Percentiles rank a stretch among this genome's conserved stretches.
phyloP scores from a whole-genome alignment of 2,797 vertebrate genomes.

The Squalus acanthias region DNA sequence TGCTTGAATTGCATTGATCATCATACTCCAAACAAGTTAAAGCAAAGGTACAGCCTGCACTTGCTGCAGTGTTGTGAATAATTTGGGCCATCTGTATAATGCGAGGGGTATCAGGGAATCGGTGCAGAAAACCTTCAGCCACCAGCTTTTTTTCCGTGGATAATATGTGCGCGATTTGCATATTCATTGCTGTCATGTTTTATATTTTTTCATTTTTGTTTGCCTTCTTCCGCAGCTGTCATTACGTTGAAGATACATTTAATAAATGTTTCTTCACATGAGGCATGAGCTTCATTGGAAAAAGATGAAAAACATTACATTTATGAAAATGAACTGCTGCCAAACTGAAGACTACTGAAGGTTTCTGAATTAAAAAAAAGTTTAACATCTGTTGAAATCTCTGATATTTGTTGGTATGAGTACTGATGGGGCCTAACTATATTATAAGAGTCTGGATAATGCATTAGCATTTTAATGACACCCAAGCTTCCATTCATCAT shows the following conservation, averaged over 20 bases:
- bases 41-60: neutral
- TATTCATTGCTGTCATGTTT: too few relatives aligned
- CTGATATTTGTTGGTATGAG: neutral
- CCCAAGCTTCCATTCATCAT: neutral
- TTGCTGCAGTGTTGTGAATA: neutral
- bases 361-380: neutral
- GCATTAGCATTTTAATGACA: neutral
- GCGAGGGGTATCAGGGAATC: neutral
- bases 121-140: neutral
- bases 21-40: neutral
- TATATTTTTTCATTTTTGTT: neutral
- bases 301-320: neutral
- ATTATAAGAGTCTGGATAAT: neutral
- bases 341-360: neutral
- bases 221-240: neutral
- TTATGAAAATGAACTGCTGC: neutral
- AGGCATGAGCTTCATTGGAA: neutral
- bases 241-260: neutral
- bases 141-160: neutral
- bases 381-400: neutral
- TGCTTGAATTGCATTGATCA: neutral
- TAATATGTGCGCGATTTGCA: neutral
- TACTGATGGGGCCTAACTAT: neutral
- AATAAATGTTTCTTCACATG: neutral
- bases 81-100: neutral